A percentile compares a stretch with the other conserved stretches of the same genome.
These are phyloP conservation scores for Heliconius ethilla DNA, from an alignment of 2,888 invertebrate species.

Conservation along the genomic window DNA sequence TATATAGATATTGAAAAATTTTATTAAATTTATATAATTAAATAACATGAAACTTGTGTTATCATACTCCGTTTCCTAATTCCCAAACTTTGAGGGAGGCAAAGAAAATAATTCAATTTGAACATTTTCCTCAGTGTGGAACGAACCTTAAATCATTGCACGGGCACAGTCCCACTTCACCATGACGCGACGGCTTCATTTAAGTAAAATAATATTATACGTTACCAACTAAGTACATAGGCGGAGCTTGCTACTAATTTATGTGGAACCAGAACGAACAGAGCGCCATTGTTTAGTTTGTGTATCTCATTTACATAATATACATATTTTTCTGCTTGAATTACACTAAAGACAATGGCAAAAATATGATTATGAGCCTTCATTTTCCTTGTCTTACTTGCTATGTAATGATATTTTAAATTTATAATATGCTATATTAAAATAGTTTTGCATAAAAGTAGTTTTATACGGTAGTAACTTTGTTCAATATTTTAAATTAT, in stretches of 20 bases:
- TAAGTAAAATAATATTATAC: constrained; percentile 4
- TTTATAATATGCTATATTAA: background rate
- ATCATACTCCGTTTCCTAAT: background rate
- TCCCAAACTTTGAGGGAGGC: background rate
- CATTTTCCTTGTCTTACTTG: background rate
- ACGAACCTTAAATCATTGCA: background rate
- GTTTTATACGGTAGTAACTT: background rate
- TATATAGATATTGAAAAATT: too few relatives aligned
- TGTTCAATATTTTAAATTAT: background rate
- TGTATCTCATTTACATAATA: constrained; percentile 38
- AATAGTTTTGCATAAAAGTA: background rate
- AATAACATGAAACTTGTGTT: background rate
- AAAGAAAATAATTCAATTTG: background rate
- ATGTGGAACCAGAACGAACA: constrained; percentile 33
- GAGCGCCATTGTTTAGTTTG: constrained; percentile 33
- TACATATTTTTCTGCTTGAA: constrained; percentile 39
- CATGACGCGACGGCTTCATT: background rate
- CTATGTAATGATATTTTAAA: background rate
- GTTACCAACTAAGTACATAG: constrained; percentile 16
- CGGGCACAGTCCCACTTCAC: background rate
- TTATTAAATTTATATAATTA: background rate
- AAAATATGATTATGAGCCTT: constrained; percentile 3
- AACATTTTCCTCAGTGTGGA: background rate
- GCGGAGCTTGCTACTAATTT: constrained; percentile 15
- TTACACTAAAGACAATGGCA: background rate